Evolutionary conservation across 2,113 vertebrate species (phyloP).

Genomic region (Amia ocellicauda): DNA sequence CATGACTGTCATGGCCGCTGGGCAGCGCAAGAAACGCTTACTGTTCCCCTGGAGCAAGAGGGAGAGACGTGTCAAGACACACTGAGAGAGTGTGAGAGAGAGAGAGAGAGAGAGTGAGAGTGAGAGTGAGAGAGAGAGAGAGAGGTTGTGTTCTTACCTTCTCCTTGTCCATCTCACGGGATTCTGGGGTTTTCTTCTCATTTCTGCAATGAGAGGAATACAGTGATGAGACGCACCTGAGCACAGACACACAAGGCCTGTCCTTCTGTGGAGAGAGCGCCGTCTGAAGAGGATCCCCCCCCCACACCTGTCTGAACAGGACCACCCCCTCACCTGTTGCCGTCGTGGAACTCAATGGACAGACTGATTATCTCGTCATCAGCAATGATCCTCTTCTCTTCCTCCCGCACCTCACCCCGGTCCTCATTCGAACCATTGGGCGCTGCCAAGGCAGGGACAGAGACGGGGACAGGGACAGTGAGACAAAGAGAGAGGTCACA

Average conservation of each 20-base stretch:
- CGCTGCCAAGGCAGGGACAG: constrained; percentile 40
- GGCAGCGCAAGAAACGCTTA: constrained; percentile 87
- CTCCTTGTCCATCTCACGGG: constrained; percentile 78
- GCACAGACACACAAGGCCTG: no score
- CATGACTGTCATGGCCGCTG: constrained; percentile 89
- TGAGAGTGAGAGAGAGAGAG: no score
- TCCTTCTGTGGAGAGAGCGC: no score
- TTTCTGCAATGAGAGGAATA: constrained; percentile 51
- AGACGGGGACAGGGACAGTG: no score
- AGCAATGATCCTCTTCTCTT: constrained; percentile 72
- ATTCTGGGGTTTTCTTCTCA: constrained; percentile 65
- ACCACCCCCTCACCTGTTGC: constrained; percentile 65
- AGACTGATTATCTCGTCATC: constrained; percentile 90
- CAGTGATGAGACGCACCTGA: no score
- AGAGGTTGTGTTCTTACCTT: constrained; percentile 59
- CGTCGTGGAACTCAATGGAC: constrained; percentile 88
- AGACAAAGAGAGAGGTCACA: constrained; percentile 14
- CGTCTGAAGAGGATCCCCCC: no score
- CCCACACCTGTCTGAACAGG: no score
- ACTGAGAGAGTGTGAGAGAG: not conserved
- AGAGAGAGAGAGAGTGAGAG: not conserved
- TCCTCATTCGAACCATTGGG: constrained; percentile 66
- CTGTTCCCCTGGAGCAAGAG: constrained; percentile 63
- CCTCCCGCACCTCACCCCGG: constrained; percentile 67
- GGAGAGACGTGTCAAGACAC: constrained; percentile 21